phyloP scores from a whole-genome alignment of 2,888 invertebrate genomes.

The Uloborus plumipes region DNA sequence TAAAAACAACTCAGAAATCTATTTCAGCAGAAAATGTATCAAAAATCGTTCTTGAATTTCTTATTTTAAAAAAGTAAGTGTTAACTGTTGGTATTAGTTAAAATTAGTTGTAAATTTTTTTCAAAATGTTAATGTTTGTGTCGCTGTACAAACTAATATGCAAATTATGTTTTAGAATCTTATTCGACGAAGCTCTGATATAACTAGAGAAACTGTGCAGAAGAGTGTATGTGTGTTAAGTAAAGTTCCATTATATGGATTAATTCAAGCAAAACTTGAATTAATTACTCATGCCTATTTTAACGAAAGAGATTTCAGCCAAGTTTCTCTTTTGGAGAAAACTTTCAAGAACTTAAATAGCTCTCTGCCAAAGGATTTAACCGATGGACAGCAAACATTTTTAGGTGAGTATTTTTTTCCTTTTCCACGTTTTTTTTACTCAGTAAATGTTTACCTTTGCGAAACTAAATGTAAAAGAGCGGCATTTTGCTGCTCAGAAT shows the following conservation, averaged over 20 bases:
- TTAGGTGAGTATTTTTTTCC: conserved; percentile 74
- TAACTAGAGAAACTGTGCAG: conserved; percentile 97
- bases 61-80: too few relatives aligned
- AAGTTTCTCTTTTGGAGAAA: conserved; percentile 88
- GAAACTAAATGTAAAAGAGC: too few relatives aligned
- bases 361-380: conserved; percentile 77
- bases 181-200: conserved; percentile 90
- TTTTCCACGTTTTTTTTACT: too few relatives aligned
- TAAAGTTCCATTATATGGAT: conserved; percentile 90
- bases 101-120: too few relatives aligned
- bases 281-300: conserved; percentile 98
- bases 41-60: too few relatives aligned
- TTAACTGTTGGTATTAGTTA: too few relatives aligned
- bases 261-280: conserved; percentile 92
- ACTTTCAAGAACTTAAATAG: conserved; percentile 92
- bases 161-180: conserved; percentile 79
- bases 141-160: too few relatives aligned
- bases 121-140: too few relatives aligned
- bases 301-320: conserved; percentile 92
- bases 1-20: too few relatives aligned
- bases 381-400: conserved; percentile 77
- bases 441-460: too few relatives aligned
- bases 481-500: too few relatives aligned
- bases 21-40: too few relatives aligned
- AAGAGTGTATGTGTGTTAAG: conserved; percentile 97